A percentile compares a stretch with the other conserved stretches of the same genome.
Conservation (phyloP, 1,140 invertebrate genomes). For the Anoplophora glabripennis region DNA sequence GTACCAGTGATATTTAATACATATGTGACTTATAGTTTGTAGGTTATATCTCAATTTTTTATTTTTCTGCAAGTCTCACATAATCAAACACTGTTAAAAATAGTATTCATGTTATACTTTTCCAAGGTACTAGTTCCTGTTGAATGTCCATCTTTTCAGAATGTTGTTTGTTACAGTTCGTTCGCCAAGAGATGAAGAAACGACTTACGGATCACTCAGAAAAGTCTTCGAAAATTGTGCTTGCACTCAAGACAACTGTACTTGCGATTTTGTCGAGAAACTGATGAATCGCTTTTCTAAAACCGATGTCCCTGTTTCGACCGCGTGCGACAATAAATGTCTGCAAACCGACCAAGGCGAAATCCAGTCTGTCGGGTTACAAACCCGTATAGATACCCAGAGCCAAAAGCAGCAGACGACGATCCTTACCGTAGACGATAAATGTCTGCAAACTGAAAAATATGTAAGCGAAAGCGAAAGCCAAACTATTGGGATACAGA, state of each 20-base stretch:
- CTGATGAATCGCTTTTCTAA: slow-evolving; percentile 17
- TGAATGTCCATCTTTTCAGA: too few relatives aligned
- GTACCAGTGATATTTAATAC: too few relatives aligned
- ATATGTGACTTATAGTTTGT: too few relatives aligned
- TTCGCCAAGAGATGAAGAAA: too few relatives aligned
- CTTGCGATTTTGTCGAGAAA: slow-evolving; percentile 26
- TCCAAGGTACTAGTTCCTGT: too few relatives aligned
- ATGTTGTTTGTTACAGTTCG: too few relatives aligned
- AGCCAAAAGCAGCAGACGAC: slow-evolving; percentile 4
- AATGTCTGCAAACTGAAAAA: neutral
- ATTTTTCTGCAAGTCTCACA: too few relatives aligned
- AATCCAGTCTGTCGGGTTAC: neutral
- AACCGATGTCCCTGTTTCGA: neutral
- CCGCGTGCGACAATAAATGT: neutral
- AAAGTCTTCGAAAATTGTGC: slow-evolving; percentile 26
- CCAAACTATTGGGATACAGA: too few relatives aligned
- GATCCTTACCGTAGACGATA: neutral
- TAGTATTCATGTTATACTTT: too few relatives aligned
- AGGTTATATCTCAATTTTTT: too few relatives aligned
- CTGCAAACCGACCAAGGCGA: neutral
- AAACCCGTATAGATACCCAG: neutral
- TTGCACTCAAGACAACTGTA: slow-evolving; percentile 19
- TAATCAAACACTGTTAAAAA: too few relatives aligned
- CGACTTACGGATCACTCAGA: neutral
- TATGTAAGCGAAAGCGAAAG: too few relatives aligned